Base-by-base conservation (phyloP, 1,140 invertebrate genomes). In the Spodoptera litura region DNA sequence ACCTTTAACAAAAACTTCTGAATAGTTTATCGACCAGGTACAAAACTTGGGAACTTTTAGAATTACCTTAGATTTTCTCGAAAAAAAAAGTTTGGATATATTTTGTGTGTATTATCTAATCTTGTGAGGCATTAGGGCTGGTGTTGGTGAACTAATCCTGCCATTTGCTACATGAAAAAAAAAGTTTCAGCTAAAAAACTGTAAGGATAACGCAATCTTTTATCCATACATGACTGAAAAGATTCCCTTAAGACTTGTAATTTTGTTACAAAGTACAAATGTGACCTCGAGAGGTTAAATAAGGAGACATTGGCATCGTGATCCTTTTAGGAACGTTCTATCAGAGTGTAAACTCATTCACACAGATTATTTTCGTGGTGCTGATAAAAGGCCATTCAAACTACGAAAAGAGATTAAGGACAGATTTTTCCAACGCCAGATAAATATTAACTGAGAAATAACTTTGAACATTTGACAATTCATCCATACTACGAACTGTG, bases 81-180 rank as follows among this genome's bases (percentile, higher is more conserved):
- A 31, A 15, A 31, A 6, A 53, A 53, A 70, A 52, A 52, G 2
- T 70, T 70, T 31, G 27, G 52, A 31, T 31, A 70, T n/a, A 52
- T 52, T 70, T 27, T 53, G 11, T 70, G 38, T 70, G 4, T 61
- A 25, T 70, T 70, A 53, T 70, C 51, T 53, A 53, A 70, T 70
- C 66, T 70, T 70, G 12, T 53, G 25, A 70, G 66, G 13, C 13
- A 31, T 70, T 53, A 53, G 20, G 66, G n/a, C 20, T 25, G 52
- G 11, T 49, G 11, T 3, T 53, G 49, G n/a, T 20, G 9, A 13
- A 31, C 55, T 58, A 25, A 9, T 61, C 12, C 25, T 13, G 5
- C 58, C 58, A 10, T 58, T 10, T 9, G 4, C 27, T 13, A 31
- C 4, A 5, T 31, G 5, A 13, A n/a, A 13, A 59, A 59, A 59